Percentiles rank a stretch among this genome's conserved stretches.
These are phyloP conservation scores for Eupithecia dodoneata DNA, from an alignment of 2,888 invertebrate genomes.

Conservation along the genomic window DNA sequence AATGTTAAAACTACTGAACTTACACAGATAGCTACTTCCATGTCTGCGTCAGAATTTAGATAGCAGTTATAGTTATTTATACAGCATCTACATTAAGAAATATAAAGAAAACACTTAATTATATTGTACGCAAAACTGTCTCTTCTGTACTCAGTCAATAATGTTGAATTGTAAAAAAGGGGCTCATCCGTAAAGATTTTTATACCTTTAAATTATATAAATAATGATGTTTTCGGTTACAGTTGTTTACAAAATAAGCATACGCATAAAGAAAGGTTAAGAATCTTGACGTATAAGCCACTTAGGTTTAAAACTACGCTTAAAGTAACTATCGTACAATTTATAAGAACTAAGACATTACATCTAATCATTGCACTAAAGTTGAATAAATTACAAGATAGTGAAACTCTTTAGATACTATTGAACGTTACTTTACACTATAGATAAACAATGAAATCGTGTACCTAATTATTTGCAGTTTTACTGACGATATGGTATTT, in stretches of 20 bases:
- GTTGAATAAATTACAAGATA: constrained; percentile 80
- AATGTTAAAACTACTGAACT: constrained; percentile 77
- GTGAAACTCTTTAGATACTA: constrained; percentile 69
- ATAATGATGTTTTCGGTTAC: not conserved
- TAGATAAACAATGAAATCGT: constrained; percentile 52
- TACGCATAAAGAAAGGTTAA: not conserved
- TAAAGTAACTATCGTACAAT: constrained; percentile 73
- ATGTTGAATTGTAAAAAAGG: constrained; percentile 71
- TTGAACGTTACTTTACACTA: constrained; percentile 58
- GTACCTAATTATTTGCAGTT: constrained; percentile 60
- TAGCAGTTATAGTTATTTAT: constrained; percentile 70
- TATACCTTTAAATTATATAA: not conserved
- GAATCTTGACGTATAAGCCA: constrained; percentile 12
- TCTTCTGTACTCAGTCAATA: constrained; percentile 75
- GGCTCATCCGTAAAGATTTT: constrained; percentile 49
- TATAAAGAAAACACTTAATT: constrained; percentile 67
- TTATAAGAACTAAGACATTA: constrained; percentile 75
- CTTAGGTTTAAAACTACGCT: constrained; percentile 60
- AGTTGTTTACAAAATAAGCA: not conserved
- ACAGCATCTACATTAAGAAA: constrained; percentile 68
- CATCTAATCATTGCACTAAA: constrained; percentile 83
- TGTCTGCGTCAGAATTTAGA: constrained; percentile 72
- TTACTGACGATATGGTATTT: constrained; percentile 54
- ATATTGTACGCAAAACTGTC: constrained; percentile 73
- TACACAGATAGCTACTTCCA: constrained; percentile 61